Evolutionary conservation across 2,113 vertebrate genomes (phyloP).

Genomic region (Phalacrocorax brasilianus): DNA sequence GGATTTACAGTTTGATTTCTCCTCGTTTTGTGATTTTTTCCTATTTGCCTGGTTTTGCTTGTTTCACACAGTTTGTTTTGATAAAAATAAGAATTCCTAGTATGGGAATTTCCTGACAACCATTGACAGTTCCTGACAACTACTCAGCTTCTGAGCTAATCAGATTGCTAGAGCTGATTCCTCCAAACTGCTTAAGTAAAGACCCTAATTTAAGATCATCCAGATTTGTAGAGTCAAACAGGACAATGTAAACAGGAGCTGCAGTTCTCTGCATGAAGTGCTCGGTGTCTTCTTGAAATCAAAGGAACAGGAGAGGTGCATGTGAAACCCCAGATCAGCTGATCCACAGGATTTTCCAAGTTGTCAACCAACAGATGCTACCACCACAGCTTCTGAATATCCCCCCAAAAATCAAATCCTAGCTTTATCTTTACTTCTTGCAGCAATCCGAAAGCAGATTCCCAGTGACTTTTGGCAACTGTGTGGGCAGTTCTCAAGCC

Average conservation of each 20-base stretch:
- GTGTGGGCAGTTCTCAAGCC: neutral
- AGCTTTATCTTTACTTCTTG: neutral
- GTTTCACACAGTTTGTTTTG: neutral
- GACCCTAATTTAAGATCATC: neutral
- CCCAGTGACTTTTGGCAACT: neutral
- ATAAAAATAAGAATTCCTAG: neutral
- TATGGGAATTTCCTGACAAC: neutral
- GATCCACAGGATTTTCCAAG: neutral
- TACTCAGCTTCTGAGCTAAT: neutral
- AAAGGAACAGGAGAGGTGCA: accelerated
- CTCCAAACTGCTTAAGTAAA: neutral
- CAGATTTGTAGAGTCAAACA: neutral
- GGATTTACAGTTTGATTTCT: neutral
- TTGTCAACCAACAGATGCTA: neutral
- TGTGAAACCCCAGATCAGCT: accelerated
- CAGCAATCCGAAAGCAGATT: neutral
- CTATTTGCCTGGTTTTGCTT: neutral
- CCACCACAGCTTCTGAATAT: neutral
- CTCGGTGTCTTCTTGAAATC: neutral
- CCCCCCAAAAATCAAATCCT: neutral
- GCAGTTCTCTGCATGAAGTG: accelerated
- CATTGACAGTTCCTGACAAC: neutral
- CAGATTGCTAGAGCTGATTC: neutral
- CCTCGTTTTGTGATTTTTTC: neutral
- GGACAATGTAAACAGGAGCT: neutral